Conservation (phyloP, 2,113 vertebrate genomes). For the Struthio camelus region DNA sequence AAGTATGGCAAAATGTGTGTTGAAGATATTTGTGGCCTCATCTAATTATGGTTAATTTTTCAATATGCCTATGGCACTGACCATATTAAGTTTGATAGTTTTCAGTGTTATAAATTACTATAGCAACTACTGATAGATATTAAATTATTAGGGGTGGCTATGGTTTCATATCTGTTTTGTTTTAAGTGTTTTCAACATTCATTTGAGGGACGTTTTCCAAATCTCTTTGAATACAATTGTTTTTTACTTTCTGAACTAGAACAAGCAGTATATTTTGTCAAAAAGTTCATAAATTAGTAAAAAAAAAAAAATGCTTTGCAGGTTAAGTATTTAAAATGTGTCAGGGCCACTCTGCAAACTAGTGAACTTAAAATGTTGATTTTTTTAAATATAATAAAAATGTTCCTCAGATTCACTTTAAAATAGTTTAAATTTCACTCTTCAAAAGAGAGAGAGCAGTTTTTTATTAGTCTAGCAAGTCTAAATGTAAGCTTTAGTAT, state of each 20-base stretch:
- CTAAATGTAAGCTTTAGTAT: constrained; percentile 28
- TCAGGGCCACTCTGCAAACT: neutral
- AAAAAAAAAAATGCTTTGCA: neutral
- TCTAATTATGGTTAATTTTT: constrained; percentile 46
- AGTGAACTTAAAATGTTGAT: neutral
- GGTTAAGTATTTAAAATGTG: neutral
- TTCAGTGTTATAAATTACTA: constrained; percentile 56
- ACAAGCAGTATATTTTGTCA: constrained; percentile 18
- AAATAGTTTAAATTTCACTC: constrained; percentile 27
- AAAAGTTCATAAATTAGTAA: constrained; percentile 10
- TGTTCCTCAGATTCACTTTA: constrained; percentile 19
- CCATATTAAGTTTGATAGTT: constrained; percentile 49
- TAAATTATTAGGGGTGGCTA: constrained; percentile 40
- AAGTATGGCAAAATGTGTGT: neutral
- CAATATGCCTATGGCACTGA: constrained; percentile 16
- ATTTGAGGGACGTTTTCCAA: constrained; percentile 29
- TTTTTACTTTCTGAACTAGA: constrained; percentile 9
- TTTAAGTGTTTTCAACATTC: constrained; percentile 50
- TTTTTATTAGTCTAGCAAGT: constrained; percentile 39
- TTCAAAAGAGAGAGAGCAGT: constrained; percentile 24
- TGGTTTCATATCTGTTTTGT: constrained; percentile 49
- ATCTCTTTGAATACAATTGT: constrained; percentile 18
- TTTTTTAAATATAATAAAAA: neutral
- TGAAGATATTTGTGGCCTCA: constrained; percentile 30
- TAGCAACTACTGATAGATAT: constrained; percentile 57